Base-by-base conservation (phyloP, 1,140 invertebrate genomes). In the Dermatophagoides farinae region DNA sequence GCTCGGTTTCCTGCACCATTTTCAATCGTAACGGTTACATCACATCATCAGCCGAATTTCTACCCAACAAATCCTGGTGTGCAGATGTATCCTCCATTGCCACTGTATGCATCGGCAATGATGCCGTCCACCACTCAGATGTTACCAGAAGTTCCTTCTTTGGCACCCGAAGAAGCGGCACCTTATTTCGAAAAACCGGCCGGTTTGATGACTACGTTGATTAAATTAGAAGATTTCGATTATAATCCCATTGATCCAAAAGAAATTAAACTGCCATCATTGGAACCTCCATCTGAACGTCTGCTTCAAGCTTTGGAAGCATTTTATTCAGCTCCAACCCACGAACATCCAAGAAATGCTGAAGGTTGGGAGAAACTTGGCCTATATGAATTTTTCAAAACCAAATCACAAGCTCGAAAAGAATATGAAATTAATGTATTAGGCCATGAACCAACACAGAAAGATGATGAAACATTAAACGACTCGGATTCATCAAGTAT, bases 351-450 rank as follows among this genome's bases (percentile, higher is more conserved):
- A 0, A 75, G 90, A 68, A 91, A 97, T 72, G 91, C 87, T 74
- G 91, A 97, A 70, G 92, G 93, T 44, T 97, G 92, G 92, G 92
- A 97, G 71, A 91, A 93, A 72, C 75, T 96, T 67, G 90, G 88
- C 61, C 75, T 97, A 22, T 96, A 95, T 72, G 92, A 97, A 75
- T 97, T 93, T 74, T 97, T 89, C 72, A 90, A 89, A 75, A 86
- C 89, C 0, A 97, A 97, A 74, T 88, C 89, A 73, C 77, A 80
- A 50, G 88, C 89, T 0, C 80, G 83, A 62, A 89, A 88, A 69
- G 79, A 84, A 65, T 92, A 90, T 72, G 87, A 92, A 68, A 84
- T 90, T 8, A 39, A 20, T 18, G 39, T 39, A 1, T 14, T 16
- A 11, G 6, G 8, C 5, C 47, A 11, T 4, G 47, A 50, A 20